Evolutionary conservation across 2,888 invertebrate species (phyloP).

Genomic region (Gymnosoma rotundatum): DNA sequence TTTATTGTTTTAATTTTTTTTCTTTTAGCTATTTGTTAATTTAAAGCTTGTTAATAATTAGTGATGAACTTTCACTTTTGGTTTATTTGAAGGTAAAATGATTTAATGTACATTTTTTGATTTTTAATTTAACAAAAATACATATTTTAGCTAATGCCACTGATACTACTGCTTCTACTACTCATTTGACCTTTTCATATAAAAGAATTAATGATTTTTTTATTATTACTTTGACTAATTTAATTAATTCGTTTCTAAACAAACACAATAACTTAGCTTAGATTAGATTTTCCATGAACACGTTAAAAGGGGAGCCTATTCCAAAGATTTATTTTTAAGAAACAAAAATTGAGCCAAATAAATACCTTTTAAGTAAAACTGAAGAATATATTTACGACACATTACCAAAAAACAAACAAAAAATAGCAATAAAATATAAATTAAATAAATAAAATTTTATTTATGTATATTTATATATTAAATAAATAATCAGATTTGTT

Average conservation of each 20-base stretch:
- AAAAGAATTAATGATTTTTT: conserved; percentile 10
- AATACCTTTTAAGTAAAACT: too few relatives aligned
- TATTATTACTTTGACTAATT: conserved; percentile 25
- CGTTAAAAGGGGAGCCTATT: not conserved
- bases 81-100: conserved; percentile 49
- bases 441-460: too few relatives aligned
- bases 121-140: conserved; percentile 35
- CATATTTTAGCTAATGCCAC: conserved; percentile 18
- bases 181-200: conserved; percentile 26
- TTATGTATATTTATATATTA: too few relatives aligned
- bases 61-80: conserved; percentile 69
- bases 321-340: not conserved
- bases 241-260: conserved; percentile 5
- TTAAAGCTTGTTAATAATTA: conserved; percentile 66
- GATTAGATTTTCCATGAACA: conserved; percentile 24
- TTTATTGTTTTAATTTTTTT: conserved; percentile 37
- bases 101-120: conserved; percentile 6
- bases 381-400: too few relatives aligned
- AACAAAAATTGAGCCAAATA: too few relatives aligned
- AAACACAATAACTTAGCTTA: not conserved
- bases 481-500: too few relatives aligned
- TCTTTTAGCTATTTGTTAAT: conserved; percentile 45
- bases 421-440: too few relatives aligned
- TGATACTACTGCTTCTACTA: conserved; percentile 52
- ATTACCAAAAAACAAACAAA: too few relatives aligned